phyloP scores from a whole-genome alignment of 2,113 vertebrate species.

The Polypterus senegalus region DNA sequence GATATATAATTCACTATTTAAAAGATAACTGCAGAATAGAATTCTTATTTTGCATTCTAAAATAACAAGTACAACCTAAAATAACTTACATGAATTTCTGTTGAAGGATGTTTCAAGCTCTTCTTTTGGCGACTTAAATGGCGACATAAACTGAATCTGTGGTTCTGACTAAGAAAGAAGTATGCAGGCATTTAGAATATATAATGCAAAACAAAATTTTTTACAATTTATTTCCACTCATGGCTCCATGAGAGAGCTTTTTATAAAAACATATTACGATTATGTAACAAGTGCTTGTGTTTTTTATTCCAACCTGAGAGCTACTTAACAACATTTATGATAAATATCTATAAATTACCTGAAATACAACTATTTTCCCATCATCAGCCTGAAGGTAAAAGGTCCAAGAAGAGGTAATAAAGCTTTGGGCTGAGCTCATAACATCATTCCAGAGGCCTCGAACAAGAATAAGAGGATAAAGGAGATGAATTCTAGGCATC shows the following conservation, averaged over 20 bases:
- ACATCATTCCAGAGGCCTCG: slow-evolving; percentile 85
- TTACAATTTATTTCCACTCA: too few species aligned
- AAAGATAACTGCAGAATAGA: too few species aligned
- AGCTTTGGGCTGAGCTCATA: slow-evolving; percentile 86
- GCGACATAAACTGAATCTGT: slow-evolving; percentile 70
- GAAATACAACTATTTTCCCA: slow-evolving; percentile 88
- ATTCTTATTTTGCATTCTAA: too few species aligned
- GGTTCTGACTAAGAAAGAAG: slow-evolving; percentile 66
- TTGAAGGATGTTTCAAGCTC: slow-evolving; percentile 41
- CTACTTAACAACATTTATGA: too few species aligned
- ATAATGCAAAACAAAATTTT: neutral
- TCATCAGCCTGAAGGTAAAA: slow-evolving; percentile 95
- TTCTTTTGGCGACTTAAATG: slow-evolving; percentile 53
- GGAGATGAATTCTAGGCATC: slow-evolving; percentile 86
- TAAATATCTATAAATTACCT: slow-evolving; percentile 46
- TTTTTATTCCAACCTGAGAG: too few species aligned
- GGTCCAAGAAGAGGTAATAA: slow-evolving; percentile 88
- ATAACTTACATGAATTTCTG: slow-evolving; percentile 62
- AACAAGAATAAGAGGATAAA: slow-evolving; percentile 80
- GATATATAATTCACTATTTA: too few species aligned
- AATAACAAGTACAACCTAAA: slow-evolving; percentile 1
- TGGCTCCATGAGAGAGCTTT: too few species aligned
- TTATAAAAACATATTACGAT: too few species aligned
- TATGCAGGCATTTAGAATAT: slow-evolving; percentile 12
- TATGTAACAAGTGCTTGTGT: too few species aligned